A percentile compares a stretch with the other conserved stretches of the same genome.
Conservation (phyloP, 1,140 invertebrate species). For the Bombyx mandarina region DNA sequence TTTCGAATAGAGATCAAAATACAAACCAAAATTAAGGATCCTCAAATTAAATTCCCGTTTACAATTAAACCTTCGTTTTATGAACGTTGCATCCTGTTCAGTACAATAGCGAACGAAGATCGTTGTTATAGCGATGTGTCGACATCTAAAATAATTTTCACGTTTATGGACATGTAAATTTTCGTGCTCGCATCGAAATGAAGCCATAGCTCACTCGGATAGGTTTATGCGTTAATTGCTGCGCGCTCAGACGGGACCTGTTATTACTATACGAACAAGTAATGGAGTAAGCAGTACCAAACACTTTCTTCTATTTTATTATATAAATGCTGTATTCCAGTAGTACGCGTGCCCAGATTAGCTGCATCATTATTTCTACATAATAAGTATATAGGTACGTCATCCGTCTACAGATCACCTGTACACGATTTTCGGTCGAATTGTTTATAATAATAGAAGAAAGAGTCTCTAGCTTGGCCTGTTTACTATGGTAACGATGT, state of each 20-base stretch:
- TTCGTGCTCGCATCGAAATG: constrained; percentile 14
- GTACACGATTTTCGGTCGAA: too few species aligned
- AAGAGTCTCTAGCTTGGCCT: too few species aligned
- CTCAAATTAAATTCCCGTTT: too few species aligned
- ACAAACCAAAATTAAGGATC: too few species aligned
- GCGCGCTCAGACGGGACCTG: constrained; percentile 13
- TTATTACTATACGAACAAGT: constrained; percentile 12
- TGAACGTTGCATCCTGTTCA: background rate
- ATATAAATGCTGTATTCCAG: background rate
- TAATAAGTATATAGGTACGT: too few species aligned
- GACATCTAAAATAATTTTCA: constrained; percentile 9
- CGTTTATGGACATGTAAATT: constrained; percentile 14
- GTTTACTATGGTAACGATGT: too few species aligned
- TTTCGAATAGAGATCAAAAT: too few species aligned
- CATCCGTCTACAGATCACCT: too few species aligned
- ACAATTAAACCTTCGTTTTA: too few species aligned
- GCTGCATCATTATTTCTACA: too few species aligned
- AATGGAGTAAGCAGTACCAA: background rate
- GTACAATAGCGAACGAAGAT: background rate
- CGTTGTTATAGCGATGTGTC: background rate
- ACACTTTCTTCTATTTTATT: constrained; percentile 7
- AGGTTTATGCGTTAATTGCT: constrained; percentile 20
- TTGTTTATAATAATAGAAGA: too few species aligned
- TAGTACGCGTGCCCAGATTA: too few species aligned
- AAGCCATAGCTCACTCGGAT: constrained; percentile 18